Conservation (phyloP, 23 tunicate species). For the Oikopleura albicans region DNA sequence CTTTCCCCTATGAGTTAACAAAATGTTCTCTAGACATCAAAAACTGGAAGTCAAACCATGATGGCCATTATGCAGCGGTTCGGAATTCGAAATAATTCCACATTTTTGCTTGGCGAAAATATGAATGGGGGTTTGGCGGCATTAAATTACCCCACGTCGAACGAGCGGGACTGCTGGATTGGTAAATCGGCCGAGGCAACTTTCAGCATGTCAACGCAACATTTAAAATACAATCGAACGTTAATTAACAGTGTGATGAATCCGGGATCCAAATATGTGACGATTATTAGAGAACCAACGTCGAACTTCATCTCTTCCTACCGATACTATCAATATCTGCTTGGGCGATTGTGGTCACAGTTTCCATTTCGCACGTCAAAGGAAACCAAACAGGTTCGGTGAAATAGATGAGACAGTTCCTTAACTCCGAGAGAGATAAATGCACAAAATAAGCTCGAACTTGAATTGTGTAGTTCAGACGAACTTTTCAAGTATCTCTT, state of each 20-base stretch:
- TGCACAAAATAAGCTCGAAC: no score
- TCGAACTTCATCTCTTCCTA: background rate
- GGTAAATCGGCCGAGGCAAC: background rate
- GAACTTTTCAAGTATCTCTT: no score
- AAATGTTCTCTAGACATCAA: slow-evolving; percentile 9
- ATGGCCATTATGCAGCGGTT: slow-evolving; percentile 13
- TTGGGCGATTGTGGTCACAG: background rate
- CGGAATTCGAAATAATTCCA: background rate
- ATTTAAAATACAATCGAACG: background rate
- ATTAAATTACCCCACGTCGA: background rate
- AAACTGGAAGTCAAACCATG: slow-evolving; percentile 17
- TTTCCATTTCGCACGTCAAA: background rate
- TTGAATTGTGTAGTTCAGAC: no score
- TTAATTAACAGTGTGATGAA: background rate
- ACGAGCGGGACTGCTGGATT: background rate
- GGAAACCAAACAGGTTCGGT: background rate
- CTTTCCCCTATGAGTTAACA: no score
- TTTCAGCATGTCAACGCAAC: background rate
- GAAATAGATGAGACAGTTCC: no score
- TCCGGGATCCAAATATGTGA: background rate
- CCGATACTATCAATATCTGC: slow-evolving; percentile 9
- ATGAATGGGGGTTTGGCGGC: background rate
- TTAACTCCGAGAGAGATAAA: no score
- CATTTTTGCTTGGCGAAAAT: slow-evolving; percentile 2
- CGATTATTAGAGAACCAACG: slow-evolving; percentile 12